These are phyloP conservation scores for Drosophila kepulauana DNA, from an alignment of 1,140 invertebrate genomes.

Conservation along the genomic window DNA sequence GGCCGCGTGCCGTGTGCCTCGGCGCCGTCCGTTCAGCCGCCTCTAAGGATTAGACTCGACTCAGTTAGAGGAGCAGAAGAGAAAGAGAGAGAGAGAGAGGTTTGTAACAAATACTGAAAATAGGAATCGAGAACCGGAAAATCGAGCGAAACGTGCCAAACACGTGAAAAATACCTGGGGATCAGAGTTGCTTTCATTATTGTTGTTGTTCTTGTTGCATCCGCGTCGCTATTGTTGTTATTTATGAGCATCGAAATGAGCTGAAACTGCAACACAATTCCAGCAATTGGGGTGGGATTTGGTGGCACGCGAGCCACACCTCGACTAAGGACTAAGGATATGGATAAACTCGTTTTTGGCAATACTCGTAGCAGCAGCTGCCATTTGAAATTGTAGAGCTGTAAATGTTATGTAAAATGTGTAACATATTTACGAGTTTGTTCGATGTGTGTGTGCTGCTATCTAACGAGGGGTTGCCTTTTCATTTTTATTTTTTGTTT, in stretches of 20 bases:
- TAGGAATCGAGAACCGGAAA: slow-evolving; percentile 87
- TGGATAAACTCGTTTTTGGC: slow-evolving; percentile 80
- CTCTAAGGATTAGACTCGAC: slow-evolving; percentile 62
- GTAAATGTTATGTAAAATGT: slow-evolving; percentile 58
- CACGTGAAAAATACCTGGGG: slow-evolving; percentile 97
- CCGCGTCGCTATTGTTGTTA: slow-evolving; percentile 63
- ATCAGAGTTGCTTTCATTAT: slow-evolving; percentile 59
- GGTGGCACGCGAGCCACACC: slow-evolving; percentile 45
- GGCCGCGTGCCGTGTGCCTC: slow-evolving; percentile 49
- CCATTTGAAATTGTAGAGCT: slow-evolving; percentile 13
- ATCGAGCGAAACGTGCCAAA: slow-evolving; percentile 92
- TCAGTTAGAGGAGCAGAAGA: background rate
- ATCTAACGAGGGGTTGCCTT: slow-evolving; percentile 50
- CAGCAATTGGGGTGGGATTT: slow-evolving; percentile 22
- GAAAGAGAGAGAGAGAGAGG: background rate
- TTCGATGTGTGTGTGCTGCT: slow-evolving; percentile 41
- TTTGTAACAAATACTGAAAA: slow-evolving; percentile 35
- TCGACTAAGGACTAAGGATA: slow-evolving; percentile 19
- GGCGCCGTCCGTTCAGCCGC: slow-evolving; percentile 23
- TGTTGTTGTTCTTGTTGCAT: slow-evolving; percentile 43
- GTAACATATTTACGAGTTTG: slow-evolving; percentile 39
- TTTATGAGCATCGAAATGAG: slow-evolving; percentile 82
- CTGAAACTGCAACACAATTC: slow-evolving; percentile 54
- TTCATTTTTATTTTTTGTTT: background rate
- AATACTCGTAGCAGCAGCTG: slow-evolving; percentile 57